A percentile compares a stretch with the other conserved stretches of the same genome.
Conservation (phyloP, 2,797 vertebrate species). For the Vireo griseus region DNA sequence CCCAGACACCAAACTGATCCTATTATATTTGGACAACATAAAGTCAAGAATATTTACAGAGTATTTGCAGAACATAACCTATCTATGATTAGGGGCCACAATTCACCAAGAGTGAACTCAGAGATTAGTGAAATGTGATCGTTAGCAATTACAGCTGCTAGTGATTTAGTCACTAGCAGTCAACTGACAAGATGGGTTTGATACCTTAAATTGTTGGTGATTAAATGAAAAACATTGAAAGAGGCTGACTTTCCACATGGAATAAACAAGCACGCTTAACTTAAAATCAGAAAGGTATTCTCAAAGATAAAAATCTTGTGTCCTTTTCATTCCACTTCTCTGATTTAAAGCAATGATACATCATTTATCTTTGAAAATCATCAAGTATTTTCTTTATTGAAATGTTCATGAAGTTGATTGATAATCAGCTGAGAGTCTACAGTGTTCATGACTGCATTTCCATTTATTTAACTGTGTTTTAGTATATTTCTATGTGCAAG, state of each 20-base stretch:
- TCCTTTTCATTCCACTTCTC: not conserved
- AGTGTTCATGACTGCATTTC: not conserved
- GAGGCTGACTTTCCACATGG: not conserved
- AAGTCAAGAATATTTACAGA: not conserved
- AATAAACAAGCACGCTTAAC: not conserved
- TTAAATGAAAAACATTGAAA: not conserved
- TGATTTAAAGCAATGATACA: not conserved
- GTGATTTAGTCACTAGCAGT: not conserved
- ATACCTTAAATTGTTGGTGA: not conserved
- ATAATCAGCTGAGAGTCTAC: not conserved
- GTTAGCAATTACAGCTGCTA: not conserved
- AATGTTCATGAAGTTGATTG: not conserved
- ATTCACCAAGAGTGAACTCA: not conserved
- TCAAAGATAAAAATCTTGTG: not conserved
- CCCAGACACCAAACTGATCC: rapidly evolving
- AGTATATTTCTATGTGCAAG: not conserved
- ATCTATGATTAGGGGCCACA: not conserved
- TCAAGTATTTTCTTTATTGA: not conserved
- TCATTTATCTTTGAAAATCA: not conserved
- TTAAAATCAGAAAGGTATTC: not conserved
- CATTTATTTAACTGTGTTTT: not conserved
- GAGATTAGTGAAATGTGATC: not conserved
- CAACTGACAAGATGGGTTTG: not conserved
- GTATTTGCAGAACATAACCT: not conserved
- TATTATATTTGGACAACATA: not conserved